These are phyloP conservation scores for Halcyon badia DNA, from an alignment of 2,797 vertebrate genomes.

Conservation along the genomic window DNA sequence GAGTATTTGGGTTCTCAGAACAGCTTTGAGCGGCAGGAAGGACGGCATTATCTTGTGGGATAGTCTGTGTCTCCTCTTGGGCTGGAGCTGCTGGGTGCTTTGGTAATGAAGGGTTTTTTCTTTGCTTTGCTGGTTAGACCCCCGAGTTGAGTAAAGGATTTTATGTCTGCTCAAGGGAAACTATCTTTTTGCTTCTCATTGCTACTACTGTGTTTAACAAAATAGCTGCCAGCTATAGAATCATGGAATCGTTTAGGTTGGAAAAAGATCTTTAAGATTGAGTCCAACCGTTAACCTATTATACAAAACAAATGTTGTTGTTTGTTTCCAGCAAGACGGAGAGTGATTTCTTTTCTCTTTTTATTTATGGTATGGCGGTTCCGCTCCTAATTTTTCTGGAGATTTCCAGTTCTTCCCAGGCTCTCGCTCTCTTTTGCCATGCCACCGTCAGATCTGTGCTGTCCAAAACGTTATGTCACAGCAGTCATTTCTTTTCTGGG, in stretches of 20 bases:
- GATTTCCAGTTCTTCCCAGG: neutral
- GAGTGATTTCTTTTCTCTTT: neutral
- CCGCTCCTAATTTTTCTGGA: neutral
- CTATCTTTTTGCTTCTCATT: neutral
- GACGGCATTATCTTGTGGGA: rapidly evolving
- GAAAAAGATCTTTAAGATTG: neutral
- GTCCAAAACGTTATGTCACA: rapidly evolving
- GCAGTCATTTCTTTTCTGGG: neutral
- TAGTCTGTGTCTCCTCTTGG: neutral
- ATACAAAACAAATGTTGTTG: neutral
- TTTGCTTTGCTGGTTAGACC: neutral
- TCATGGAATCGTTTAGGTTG: neutral
- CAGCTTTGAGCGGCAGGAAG: neutral
- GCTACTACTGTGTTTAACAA: neutral
- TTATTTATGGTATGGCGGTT: neutral
- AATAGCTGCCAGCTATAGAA: neutral
- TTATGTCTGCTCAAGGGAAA: neutral
- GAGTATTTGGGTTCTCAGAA: neutral
- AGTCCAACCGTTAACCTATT: neutral
- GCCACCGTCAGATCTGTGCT: rapidly evolving
- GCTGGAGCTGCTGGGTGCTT: neutral
- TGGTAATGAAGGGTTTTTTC: neutral
- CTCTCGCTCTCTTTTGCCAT: neutral
- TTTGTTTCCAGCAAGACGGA: neutral
- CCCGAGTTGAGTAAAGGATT: neutral